Percentiles rank a stretch among this genome's conserved stretches.
Conservation (phyloP, 2,113 vertebrate genomes). For the Sphaerodactylus townsendi region DNA sequence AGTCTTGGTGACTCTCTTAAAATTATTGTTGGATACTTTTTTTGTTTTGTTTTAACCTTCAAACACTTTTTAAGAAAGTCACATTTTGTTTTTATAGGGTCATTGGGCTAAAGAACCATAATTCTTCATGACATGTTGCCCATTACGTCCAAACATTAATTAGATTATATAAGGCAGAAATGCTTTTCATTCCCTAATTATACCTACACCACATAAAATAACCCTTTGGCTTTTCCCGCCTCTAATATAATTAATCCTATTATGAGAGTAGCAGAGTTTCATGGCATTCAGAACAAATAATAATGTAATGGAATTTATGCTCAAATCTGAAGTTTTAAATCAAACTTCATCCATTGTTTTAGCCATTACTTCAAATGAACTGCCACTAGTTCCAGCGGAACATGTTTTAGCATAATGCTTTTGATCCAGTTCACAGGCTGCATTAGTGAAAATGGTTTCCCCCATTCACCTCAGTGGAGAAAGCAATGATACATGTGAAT, state of each 20-base stretch:
- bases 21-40: background rate
- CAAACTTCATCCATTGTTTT: background rate
- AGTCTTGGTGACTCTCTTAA: background rate
- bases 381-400: background rate
- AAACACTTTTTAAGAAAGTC: background rate
- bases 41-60: conserved; percentile 6
- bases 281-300: conserved; percentile 3
- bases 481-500: background rate
- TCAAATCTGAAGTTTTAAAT: background rate
- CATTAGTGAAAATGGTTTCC: background rate
- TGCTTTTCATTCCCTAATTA: conserved; percentile 33
- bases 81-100: conserved; percentile 11
- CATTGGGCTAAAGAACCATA: conserved; percentile 14
- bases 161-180: conserved; percentile 15
- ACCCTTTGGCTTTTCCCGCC: background rate
- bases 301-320: background rate
- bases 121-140: conserved; percentile 10
- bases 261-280: background rate
- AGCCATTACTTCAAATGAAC: background rate
- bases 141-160: conserved; percentile 21
- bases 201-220: background rate
- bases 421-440: background rate
- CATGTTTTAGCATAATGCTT: background rate
- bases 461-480: background rate
- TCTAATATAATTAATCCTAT: conserved; percentile 11